Evolutionary conservation across 2,888 invertebrate genomes (phyloP).

Genomic region (Standfussiana lucernea): DNA sequence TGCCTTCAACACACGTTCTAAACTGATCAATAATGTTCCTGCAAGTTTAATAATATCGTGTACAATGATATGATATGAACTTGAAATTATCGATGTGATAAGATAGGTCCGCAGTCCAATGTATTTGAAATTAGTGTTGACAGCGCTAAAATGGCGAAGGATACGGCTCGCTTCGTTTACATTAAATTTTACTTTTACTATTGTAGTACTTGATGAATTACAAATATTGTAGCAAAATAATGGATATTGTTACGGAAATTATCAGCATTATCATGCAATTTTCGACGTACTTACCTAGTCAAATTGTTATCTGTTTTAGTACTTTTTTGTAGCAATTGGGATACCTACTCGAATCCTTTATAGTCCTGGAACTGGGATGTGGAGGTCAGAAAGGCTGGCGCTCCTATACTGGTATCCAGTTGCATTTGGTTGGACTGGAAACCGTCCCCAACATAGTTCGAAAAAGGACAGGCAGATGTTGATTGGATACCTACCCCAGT

Average conservation of each 20-base stretch:
- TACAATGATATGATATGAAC: slow-evolving; percentile 54
- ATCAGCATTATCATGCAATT: not conserved
- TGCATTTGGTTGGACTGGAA: no score
- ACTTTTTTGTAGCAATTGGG: not conserved
- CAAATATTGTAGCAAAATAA: not conserved
- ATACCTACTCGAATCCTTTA: not conserved
- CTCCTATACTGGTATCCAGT: not conserved
- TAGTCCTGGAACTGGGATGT: not conserved
- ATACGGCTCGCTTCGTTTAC: not conserved
- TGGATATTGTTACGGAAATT: not conserved
- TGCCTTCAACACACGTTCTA: not conserved
- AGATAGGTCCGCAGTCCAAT: slow-evolving; percentile 50
- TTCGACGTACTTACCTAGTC: not conserved
- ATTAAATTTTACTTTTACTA: not conserved
- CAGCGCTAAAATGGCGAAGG: slow-evolving; percentile 10
- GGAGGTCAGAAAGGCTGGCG: not conserved
- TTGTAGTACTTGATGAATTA: not conserved
- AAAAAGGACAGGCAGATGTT: not conserved
- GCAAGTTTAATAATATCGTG: slow-evolving; percentile 60
- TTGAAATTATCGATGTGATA: slow-evolving; percentile 59
- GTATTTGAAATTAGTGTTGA: slow-evolving; percentile 54
- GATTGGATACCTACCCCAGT: no score
- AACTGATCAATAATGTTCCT: slow-evolving; percentile 54
- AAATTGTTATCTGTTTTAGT: not conserved
- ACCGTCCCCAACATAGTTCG: not conserved